These are phyloP conservation scores for Narcine bancroftii DNA, from an alignment of 2,113 vertebrate genomes.

Conservation along the genomic window DNA sequence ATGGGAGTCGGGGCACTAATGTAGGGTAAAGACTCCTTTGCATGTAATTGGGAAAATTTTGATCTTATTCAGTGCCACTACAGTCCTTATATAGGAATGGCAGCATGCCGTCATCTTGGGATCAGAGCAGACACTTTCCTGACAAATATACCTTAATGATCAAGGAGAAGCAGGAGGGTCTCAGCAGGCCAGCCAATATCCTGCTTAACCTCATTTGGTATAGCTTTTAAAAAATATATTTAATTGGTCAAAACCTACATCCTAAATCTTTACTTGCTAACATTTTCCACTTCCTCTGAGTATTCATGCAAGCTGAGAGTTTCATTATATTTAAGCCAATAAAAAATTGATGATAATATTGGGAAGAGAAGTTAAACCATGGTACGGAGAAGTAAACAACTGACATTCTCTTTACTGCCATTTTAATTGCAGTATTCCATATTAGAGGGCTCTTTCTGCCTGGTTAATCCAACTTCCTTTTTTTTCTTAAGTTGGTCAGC, in stretches of 20 bases:
- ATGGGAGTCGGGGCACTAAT: background rate
- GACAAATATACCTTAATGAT: too few species aligned
- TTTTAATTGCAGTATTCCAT: background rate
- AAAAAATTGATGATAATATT: background rate
- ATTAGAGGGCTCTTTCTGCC: background rate
- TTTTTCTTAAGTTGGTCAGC: background rate
- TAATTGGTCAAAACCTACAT: background rate
- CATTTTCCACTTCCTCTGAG: background rate
- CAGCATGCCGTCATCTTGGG: too few species aligned
- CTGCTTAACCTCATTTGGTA: background rate
- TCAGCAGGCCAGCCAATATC: too few species aligned
- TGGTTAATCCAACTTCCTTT: background rate
- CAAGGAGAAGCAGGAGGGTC: too few species aligned
- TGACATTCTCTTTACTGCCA: background rate
- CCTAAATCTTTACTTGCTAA: background rate
- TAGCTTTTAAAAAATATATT: background rate
- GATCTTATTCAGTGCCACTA: too few species aligned
- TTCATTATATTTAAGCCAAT: background rate
- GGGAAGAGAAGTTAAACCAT: background rate
- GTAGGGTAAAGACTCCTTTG: background rate
- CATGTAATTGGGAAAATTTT: background rate
- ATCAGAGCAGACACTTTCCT: too few species aligned
- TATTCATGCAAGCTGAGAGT: background rate
- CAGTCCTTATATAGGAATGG: too few species aligned
- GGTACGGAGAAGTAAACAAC: background rate